Evolutionary conservation across 2,797 vertebrate genomes (phyloP).

Genomic region (Spinus olivaceus): DNA sequence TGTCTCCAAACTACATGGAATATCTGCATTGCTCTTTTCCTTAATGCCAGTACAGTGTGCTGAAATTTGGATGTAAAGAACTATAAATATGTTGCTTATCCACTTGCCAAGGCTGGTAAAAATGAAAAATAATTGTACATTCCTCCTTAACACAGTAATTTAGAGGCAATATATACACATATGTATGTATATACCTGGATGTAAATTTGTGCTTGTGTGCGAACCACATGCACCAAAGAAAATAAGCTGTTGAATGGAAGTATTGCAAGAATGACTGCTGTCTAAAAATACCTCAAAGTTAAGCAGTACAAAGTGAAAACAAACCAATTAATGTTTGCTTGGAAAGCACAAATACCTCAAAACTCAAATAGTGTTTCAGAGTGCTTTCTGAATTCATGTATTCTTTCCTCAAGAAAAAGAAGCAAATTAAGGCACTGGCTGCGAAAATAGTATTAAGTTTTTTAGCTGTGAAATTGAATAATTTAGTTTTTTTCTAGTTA

Average conservation of each 20-base stretch:
- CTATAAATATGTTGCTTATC: neutral
- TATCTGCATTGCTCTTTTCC: neutral
- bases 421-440: neutral
- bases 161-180: neutral
- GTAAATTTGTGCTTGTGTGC: neutral
- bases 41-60: neutral
- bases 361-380: neutral
- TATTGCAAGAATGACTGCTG: neutral
- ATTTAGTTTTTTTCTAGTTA: neutral
- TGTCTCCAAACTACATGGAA: neutral
- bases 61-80: neutral
- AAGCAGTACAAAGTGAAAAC: neutral
- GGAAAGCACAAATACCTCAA: neutral
- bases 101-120: neutral
- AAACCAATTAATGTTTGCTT: neutral
- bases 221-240: neutral
- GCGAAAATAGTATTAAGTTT: neutral
- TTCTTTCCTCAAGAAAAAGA: neutral
- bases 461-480: neutral
- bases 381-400: neutral
- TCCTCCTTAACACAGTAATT: neutral
- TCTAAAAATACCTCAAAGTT: neutral
- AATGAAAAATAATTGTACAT: neutral
- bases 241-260: neutral
- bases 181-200: rapidly evolving